Percentiles rank a stretch among this genome's conserved stretches.
Conservation (phyloP, 2,888 invertebrate genomes). For the Tetranychus piercei region DNA sequence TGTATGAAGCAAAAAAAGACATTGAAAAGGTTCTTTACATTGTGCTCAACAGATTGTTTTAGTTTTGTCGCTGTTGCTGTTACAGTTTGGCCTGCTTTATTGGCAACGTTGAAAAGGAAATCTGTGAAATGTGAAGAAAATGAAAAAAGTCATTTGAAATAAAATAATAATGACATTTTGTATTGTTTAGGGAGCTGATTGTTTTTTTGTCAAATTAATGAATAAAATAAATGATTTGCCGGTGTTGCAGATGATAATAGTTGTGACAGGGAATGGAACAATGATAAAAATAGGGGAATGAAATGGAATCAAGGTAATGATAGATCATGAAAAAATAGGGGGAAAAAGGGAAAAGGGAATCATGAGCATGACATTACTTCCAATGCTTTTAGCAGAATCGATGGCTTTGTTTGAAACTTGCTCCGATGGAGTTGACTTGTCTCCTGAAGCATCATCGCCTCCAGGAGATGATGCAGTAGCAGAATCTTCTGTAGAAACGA, state of each 20-base stretch:
- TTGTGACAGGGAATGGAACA: background rate
- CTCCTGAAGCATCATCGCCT: background rate
- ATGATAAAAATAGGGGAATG: background rate
- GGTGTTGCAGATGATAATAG: background rate
- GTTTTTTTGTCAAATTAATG: background rate
- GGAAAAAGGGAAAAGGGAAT: background rate
- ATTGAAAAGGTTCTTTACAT: constrained; percentile 44
- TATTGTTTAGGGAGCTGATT: background rate
- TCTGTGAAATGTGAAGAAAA: constrained; percentile 28
- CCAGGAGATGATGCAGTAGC: background rate
- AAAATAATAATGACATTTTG: background rate
- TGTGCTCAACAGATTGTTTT: constrained; percentile 88
- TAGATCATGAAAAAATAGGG: constrained; percentile 3
- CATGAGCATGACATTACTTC: constrained; percentile 23
- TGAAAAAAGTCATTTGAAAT: background rate
- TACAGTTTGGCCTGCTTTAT: constrained; percentile 81
- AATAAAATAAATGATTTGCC: no score
- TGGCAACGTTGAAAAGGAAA: constrained; percentile 83
- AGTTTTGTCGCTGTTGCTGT: constrained; percentile 76
- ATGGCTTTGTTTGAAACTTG: constrained; percentile 28
- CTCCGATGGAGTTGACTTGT: constrained; percentile 19
- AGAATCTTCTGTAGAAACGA: constrained; percentile 6
- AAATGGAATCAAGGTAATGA: background rate
- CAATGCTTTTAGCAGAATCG: constrained; percentile 27
- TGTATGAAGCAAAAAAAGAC: background rate